Conservation (phyloP, 2,797 vertebrate species). For the Spheniscus humboldti region DNA sequence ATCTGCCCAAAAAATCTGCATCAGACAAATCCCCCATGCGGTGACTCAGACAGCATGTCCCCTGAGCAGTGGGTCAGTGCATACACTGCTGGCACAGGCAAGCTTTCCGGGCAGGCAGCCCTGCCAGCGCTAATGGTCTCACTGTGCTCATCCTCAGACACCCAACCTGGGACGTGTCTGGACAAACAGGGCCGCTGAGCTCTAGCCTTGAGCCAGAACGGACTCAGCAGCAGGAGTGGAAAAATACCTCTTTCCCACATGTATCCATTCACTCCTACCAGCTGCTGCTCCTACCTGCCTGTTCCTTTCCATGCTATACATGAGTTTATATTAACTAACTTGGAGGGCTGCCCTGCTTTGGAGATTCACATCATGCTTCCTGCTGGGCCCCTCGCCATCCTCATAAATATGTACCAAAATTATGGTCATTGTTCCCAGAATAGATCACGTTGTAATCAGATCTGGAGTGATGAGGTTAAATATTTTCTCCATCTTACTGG, state of each 20-base stretch:
- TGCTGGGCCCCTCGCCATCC: neutral
- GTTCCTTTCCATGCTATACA: rapidly evolving
- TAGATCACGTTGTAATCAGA: neutral
- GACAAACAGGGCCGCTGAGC: neutral
- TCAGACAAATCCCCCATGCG: rapidly evolving
- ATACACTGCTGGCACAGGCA: rapidly evolving
- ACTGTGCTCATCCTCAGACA: neutral
- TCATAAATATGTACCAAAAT: neutral
- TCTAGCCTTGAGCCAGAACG: rapidly evolving
- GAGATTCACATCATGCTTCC: neutral
- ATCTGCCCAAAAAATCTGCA: rapidly evolving
- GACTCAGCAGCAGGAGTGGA: neutral
- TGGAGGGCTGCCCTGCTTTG: neutral
- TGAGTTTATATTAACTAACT: neutral
- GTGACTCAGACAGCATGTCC: neutral
- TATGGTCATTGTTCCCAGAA: neutral
- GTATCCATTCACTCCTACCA: rapidly evolving
- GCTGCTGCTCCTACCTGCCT: neutral
- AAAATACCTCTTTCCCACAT: neutral
- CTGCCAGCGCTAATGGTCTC: neutral
- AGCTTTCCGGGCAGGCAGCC: neutral
- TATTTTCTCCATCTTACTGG: neutral
- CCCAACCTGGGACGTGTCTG: neutral
- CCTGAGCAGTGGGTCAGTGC: rapidly evolving
- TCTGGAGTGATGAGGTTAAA: neutral